Evolutionary conservation across 2,888 invertebrate species (phyloP).

Genomic region (Smittia sp.): DNA sequence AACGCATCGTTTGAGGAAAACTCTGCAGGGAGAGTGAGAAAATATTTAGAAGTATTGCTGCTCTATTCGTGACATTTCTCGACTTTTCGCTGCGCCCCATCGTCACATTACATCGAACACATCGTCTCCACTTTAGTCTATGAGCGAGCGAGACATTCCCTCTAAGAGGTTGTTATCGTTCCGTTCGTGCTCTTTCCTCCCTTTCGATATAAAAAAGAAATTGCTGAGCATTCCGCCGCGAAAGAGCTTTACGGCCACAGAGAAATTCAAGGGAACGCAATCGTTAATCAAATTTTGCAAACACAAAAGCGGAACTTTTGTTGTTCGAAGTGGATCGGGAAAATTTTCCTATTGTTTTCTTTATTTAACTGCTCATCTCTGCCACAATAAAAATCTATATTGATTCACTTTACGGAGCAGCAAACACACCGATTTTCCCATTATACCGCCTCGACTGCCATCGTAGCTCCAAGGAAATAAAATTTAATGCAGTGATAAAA

Average conservation of each 20-base stretch:
- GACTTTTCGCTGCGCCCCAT: neutral
- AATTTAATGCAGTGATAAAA: conserved; percentile 40
- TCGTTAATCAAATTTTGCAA: conserved; percentile 26
- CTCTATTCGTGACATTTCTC: conserved; percentile 13
- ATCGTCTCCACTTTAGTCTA: too few relatives aligned
- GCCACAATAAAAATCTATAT: neutral
- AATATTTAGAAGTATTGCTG: neutral
- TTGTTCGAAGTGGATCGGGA: neutral
- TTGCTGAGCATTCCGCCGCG: too few relatives aligned
- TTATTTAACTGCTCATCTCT: conserved; percentile 19
- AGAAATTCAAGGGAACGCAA: neutral
- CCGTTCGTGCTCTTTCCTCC: neutral
- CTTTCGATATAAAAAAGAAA: too few relatives aligned
- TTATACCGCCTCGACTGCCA: neutral
- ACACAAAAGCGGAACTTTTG: neutral
- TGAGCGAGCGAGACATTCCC: neutral
- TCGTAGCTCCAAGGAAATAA: conserved; percentile 28
- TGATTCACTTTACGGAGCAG: conserved; percentile 10
- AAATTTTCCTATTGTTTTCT: conserved; percentile 3
- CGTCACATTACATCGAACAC: neutral
- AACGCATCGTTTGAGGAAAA: neutral
- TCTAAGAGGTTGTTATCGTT: neutral
- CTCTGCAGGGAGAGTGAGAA: neutral
- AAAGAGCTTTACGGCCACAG: too few relatives aligned
- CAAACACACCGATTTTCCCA: neutral